Evolutionary conservation across 2,113 vertebrate species (phyloP), one percentile per base, ranked within the genome.

Genomic region (Felis chaus): DNA sequence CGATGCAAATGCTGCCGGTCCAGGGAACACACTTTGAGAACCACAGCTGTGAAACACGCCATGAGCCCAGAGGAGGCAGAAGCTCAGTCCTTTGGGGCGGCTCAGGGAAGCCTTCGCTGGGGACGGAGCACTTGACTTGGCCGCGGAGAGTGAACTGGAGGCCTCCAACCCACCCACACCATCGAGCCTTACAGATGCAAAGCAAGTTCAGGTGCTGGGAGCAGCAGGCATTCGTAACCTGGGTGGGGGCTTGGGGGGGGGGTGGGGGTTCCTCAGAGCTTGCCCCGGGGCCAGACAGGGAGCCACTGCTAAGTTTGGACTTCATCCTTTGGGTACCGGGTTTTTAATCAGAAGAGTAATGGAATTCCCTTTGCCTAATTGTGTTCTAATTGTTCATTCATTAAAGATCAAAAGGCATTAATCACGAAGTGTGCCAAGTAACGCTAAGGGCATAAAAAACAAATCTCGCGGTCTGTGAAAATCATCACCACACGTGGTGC

Each of bases 401-500:
- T 95, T 93, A 97, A 68, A 92, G 45, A 89, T 82, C 95, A 96
- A 94, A 95, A 93, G 93, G 45, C 81, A 95, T 94, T 76, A 92
- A 97, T 95, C 91, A 76, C 65, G 65, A 74, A 93, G 39, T 23
- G 29, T 53, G 61, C 69, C 80, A 91, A 96, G 76, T 86, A 66
- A 94, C 50, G 82, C 19, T 39, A 27, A 36, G 41, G 36, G 15
- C 78, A 31, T 33, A 78, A 50, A 45, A 50, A 61, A 45, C 45
- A 61, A 74, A 83, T 27, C n/a, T 48, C 55, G 50, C 80, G 14
- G 36, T 55, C 68, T 84, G 2, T 53, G 55, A 33, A 94, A 81
- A 85, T 39, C 66, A 18, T 41, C 73, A 68, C 13, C 53, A 65
- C 7, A 85, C 12, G 39, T 39, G 15, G 2, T 7, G 19, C 18